These are phyloP conservation scores for Tachysurus vachellii DNA, from an alignment of 2,113 vertebrate species.

Conservation along the genomic window DNA sequence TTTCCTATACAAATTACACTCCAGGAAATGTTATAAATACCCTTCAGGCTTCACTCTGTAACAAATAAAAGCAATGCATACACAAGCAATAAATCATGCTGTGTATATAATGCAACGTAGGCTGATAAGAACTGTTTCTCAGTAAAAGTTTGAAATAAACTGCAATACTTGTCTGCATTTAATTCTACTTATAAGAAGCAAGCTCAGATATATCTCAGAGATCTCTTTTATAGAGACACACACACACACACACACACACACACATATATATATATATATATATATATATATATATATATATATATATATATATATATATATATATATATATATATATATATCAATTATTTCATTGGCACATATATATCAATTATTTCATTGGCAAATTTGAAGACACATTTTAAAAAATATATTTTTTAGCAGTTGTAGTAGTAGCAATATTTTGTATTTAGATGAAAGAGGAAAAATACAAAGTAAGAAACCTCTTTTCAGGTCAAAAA, in stretches of 20 bases:
- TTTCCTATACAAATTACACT: not conserved
- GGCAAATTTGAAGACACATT: not conserved
- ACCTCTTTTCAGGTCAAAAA: not conserved
- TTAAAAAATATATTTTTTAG: not conserved
- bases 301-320: too few species aligned
- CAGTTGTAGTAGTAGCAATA: too few species aligned
- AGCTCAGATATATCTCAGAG: too few species aligned
- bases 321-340: too few species aligned
- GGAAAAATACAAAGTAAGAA: not conserved
- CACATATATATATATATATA: too few species aligned
- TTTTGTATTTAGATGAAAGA: not conserved
- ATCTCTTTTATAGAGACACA: not conserved
- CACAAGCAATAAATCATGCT: conserved; percentile 1
- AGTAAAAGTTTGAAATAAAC: not conserved
- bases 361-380: not conserved
- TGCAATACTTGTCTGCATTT: not conserved
- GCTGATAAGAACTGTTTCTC: not conserved
- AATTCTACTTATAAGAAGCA: not conserved
- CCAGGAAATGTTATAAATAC: not conserved
- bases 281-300: too few species aligned
- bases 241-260: too few species aligned
- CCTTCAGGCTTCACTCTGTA: not conserved
- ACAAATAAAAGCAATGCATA: not conserved
- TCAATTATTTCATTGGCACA: not conserved
- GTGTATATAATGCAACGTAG: not conserved